Percentiles rank a stretch among this genome's conserved stretches.
phyloP scores from a whole-genome alignment of 64 coral and sea anemone genomes.

The Pachyseris speciosa region DNA sequence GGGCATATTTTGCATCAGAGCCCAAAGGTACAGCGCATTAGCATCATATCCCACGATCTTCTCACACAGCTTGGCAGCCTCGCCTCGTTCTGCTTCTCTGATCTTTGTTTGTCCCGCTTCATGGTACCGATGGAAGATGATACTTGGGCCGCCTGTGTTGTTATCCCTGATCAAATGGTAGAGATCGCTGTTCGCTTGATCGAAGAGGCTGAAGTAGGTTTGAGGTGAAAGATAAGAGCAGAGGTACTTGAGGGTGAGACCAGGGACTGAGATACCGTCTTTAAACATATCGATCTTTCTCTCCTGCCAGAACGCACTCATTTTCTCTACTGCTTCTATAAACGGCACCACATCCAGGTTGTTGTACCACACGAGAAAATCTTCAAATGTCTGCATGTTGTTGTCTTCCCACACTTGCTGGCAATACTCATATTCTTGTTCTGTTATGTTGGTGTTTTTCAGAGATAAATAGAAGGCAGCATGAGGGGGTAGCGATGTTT shows the following conservation, averaged over 20 bases:
- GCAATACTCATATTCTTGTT: too few relatives aligned
- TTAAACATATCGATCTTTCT: conserved; percentile 44
- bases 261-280: conserved; percentile 28
- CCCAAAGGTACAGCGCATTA: too few relatives aligned
- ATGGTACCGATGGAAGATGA: conserved; percentile 45
- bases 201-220: conserved; percentile 34
- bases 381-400: conserved; percentile 31
- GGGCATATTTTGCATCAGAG: too few relatives aligned
- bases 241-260: conserved; percentile 36
- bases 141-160: conserved; percentile 21
- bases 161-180: conserved; percentile 27
- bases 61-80: too few relatives aligned
- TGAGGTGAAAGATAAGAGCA: conserved; percentile 19
- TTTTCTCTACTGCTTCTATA: conserved; percentile 28
- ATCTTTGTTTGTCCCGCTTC: conserved; percentile 20
- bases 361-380: conserved; percentile 37
- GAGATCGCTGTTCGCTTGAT: conserved; percentile 19
- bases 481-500: not conserved
- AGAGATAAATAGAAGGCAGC: not conserved
- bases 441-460: too few relatives aligned
- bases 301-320: conserved; percentile 48
- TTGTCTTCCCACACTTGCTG: not conserved
- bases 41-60: too few relatives aligned
- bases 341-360: conserved; percentile 32
- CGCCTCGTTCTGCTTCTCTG: conserved; percentile 1